phyloP scores from a whole-genome alignment of 2,888 invertebrate genomes.

The Autographa pulchrina region DNA sequence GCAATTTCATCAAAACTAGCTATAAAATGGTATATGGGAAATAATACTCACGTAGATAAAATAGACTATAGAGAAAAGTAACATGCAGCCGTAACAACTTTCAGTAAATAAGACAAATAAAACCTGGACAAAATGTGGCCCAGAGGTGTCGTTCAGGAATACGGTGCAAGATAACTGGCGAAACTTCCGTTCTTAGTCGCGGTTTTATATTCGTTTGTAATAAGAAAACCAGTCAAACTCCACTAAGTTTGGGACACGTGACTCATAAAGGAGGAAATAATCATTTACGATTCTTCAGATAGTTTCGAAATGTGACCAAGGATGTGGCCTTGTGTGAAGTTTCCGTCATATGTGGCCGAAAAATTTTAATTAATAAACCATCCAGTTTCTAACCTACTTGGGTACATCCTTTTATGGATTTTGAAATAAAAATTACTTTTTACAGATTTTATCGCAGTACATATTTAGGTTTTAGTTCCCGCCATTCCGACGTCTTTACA shows the following conservation, averaged over 20 bases:
- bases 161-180: slow-evolving; percentile 66
- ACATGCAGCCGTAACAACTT: slow-evolving; percentile 52
- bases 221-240: slow-evolving; percentile 56
- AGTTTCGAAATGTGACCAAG: slow-evolving; percentile 10
- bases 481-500: too few relatives aligned
- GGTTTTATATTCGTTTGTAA: slow-evolving; percentile 61
- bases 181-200: slow-evolving; percentile 62
- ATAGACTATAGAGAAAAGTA: slow-evolving; percentile 29
- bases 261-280: slow-evolving; percentile 49
- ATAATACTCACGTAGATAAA: slow-evolving; percentile 33
- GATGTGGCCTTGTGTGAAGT: background rate
- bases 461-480: too few relatives aligned
- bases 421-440: too few relatives aligned
- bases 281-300: slow-evolving; percentile 41
- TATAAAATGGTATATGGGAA: slow-evolving; percentile 9
- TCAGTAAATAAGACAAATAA: slow-evolving; percentile 70
- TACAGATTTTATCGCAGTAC: too few relatives aligned
- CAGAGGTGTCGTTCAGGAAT: slow-evolving; percentile 72
- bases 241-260: slow-evolving; percentile 43
- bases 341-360: too few relatives aligned
- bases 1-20: background rate
- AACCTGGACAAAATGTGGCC: slow-evolving; percentile 72
- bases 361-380: too few relatives aligned
- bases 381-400: too few relatives aligned
- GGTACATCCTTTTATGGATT: too few relatives aligned